A percentile compares a stretch with the other conserved stretches of the same genome.
phyloP scores from a whole-genome alignment of 2,888 invertebrate species.

The Luperina nickerlii region DNA sequence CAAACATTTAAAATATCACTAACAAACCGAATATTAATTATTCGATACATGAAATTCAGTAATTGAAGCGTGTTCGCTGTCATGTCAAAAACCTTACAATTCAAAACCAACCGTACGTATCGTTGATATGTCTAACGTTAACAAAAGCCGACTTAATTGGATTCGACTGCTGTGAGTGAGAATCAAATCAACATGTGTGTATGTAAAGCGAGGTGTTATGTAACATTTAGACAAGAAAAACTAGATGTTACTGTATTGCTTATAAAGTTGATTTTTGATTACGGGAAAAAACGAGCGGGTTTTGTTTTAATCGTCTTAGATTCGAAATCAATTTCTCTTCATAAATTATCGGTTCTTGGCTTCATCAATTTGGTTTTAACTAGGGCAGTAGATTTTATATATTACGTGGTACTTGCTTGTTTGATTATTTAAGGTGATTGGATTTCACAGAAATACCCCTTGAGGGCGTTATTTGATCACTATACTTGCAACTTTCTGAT shows the following conservation, averaged over 20 bases:
- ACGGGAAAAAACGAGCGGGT: constrained; percentile 1
- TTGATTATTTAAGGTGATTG: constrained; percentile 33
- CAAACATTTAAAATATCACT: constrained; percentile 39
- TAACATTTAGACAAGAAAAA: constrained; percentile 37
- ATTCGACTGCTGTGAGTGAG: constrained; percentile 72
- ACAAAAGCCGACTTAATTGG: constrained; percentile 79
- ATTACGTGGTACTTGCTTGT: not conserved
- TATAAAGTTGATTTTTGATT: constrained; percentile 46
- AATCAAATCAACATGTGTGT: constrained; percentile 74
- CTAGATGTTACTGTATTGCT: constrained; percentile 18
- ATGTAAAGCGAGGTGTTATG: constrained; percentile 63
- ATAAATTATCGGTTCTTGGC: constrained; percentile 17
- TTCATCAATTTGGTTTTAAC: constrained; percentile 14
- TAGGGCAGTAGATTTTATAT: constrained; percentile 3
- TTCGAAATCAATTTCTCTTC: constrained; percentile 39
- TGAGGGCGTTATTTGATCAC: not conserved
- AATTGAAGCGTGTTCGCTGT: constrained; percentile 69
- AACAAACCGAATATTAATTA: constrained; percentile 61
- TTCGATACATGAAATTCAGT: constrained; percentile 60
- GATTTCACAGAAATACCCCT: not conserved
- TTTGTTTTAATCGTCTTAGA: constrained; percentile 45
- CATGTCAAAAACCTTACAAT: constrained; percentile 74
- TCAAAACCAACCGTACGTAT: constrained; percentile 65
- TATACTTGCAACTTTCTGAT: not conserved
- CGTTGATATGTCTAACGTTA: constrained; percentile 70